Base-by-base conservation (phyloP, 2,797 vertebrate genomes). In the Pangasius sanitwongsei region DNA sequence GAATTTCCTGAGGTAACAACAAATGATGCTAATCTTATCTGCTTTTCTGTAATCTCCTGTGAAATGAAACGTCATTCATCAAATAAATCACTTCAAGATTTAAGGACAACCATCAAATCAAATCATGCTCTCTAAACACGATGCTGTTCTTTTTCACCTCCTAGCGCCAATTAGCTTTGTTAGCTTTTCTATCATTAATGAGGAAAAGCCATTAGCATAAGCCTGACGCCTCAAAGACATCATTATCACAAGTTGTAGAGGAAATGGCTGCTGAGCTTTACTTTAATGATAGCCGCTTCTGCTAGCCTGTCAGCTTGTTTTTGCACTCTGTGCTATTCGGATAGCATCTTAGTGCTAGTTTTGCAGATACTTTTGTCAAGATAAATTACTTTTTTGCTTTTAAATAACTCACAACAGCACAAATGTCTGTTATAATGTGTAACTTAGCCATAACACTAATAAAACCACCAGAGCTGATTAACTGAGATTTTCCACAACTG, bases 151-250 rank as follows among this genome's bases (percentile, higher is more conserved):
- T 82, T 83, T 59, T 37, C 23, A 44, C 37, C 25, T 61, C 28
- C 57, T 83, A 44, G 57, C 6, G 25, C 34, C 23, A 44, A 41
- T 63, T 83, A 83, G 57, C 57, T 44, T 61, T 61, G 28, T 34
- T 61, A 86, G 44, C 67, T 16, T 81, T 65, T n/a, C 9, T 83
- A 11, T 18, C n/a, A 48, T 82, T 85, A 69, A 67, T 81, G 86
- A 31, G 20, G 59, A 57, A 34, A 90, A 41, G 28, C 70, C 50
- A 63, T 91, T 89, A 65, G 55, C 75, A 83, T 63, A 83, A 87
- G 78, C 59, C 83, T 69, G 59, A 28, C 34, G 28, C 82, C 89
- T 82, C 31, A 44, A 59, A 83, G 77, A 80, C 59, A 69, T 83
- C 63, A 83, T 86, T 61, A 77, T 83, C 87, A 82, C 13, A n/a